These are phyloP conservation scores for Rutpela maculata DNA, from an alignment of 2,888 invertebrate species.

Conservation along the genomic window DNA sequence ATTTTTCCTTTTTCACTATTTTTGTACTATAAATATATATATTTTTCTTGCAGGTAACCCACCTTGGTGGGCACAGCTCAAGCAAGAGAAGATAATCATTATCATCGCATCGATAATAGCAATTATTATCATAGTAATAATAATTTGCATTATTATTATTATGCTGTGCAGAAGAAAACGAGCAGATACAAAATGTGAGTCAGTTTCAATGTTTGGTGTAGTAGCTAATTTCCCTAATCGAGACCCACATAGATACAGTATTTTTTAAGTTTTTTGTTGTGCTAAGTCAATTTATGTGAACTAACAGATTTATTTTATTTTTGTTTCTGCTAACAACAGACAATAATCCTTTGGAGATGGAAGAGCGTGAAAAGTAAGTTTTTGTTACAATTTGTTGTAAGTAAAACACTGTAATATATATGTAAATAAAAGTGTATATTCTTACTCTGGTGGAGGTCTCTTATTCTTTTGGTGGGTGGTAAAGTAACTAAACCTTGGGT, in stretches of 20 bases:
- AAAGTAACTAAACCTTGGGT: constrained; percentile 41
- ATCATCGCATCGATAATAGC: constrained; percentile 81
- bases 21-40: neutral
- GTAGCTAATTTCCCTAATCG: constrained; percentile 41
- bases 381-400: constrained; percentile 40
- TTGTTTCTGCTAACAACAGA: constrained; percentile 78
- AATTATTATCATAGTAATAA: constrained; percentile 86
- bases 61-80: constrained; percentile 86
- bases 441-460: constrained; percentile 52
- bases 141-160: constrained; percentile 90
- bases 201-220: constrained; percentile 51
- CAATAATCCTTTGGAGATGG: constrained; percentile 87
- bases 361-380: constrained; percentile 92
- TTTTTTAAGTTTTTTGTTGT: constrained; percentile 32
- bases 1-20: neutral
- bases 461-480: constrained; percentile 38
- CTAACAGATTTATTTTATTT: constrained; percentile 58
- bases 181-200: constrained; percentile 89
- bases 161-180: constrained; percentile 90
- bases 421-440: constrained; percentile 20
- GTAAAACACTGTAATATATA: constrained; percentile 28
- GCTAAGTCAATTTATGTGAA: constrained; percentile 38
- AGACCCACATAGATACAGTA: constrained; percentile 43
- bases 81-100: constrained; percentile 87
- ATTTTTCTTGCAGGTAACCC: constrained; percentile 79